Evolutionary conservation across 2,888 invertebrate species (phyloP), one percentile per base, ranked within the genome.

Genomic region (Synanthedon formicaeformis): DNA sequence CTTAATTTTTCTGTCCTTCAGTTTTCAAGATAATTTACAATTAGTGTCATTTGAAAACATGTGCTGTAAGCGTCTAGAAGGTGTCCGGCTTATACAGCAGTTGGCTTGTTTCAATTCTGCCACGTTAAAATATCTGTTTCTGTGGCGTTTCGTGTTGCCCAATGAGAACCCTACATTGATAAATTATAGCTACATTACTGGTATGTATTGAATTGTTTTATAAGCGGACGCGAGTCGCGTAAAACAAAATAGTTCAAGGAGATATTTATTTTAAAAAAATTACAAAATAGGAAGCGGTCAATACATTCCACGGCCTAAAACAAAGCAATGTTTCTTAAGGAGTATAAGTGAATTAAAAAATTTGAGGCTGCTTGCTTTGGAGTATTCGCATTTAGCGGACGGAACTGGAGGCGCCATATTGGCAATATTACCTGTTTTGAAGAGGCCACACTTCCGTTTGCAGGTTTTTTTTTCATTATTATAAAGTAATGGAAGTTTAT

Each of bases 21-120:
- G 86, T 62, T 75, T 75, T 49, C 86, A 86, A 71, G 74, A 84
- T 50, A 56, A 63, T 5, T 65, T 86, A 11, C 78, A 85, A 57
- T 57, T 86, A 48, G 81, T 83, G 1, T 85, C 83, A 4, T 69
- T 86, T 4, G 86, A 86, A 60, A 85, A 86, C 56, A 57, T 86
- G 50, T 63, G 72, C 59, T 79, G 81, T 58, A 71, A 67, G 50
- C 71, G 85, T 23, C 56, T 80, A 41, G 86, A 86, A 55, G 86
- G 83, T 4, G 76, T 81, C 12, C 63, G 71, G 1, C 58, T 86
- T 3, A 61, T 86, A 8, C 78, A 85, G 54, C 78, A 82, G 51
- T 64, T 86, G 1, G 81, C 84, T 3, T 77, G 77, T 57, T 86
- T 82, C 57, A 79, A 75, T 56, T 66, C 81, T 0, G 53, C 72